Evolutionary conservation across 2,113 vertebrate species (phyloP).

Genomic region (Rhinolophus sinicus): DNA sequence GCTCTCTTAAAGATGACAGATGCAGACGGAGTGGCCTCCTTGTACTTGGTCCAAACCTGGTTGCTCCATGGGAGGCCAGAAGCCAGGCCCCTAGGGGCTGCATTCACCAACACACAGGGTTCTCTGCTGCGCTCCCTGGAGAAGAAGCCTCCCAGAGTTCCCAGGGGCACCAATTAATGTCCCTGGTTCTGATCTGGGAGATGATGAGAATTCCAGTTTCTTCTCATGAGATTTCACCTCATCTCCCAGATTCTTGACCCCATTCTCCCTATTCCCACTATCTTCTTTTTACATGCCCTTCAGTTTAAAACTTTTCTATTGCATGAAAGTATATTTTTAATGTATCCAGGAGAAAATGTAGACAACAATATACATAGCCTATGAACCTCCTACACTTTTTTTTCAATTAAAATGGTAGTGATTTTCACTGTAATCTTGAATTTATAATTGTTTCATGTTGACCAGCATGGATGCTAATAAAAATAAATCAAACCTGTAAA

Average conservation of each 20-base stretch:
- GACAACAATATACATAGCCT: background rate
- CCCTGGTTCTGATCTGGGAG: background rate
- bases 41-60: background rate
- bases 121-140: background rate
- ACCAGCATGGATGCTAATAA: conserved; percentile 58
- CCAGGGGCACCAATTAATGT: fast-evolving
- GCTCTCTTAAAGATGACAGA: background rate
- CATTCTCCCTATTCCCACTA: background rate
- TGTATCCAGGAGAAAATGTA: background rate
- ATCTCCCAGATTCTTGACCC: background rate
- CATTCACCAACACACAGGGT: fast-evolving
- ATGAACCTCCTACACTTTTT: background rate
- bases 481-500: conserved; percentile 55
- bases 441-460: conserved; percentile 69
- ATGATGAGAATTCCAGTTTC: background rate
- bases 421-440: conserved; percentile 46
- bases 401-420: background rate
- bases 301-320: background rate
- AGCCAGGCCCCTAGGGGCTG: too few species aligned
- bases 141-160: background rate
- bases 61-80: background rate
- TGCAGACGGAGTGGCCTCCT: fast-evolving
- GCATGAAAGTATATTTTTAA: background rate
- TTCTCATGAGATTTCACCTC: background rate
- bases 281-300: background rate